Percentiles rank a stretch among this genome's conserved stretches.
Conservation (phyloP, 2,113 vertebrate species). For the Camelus dromedarius region DNA sequence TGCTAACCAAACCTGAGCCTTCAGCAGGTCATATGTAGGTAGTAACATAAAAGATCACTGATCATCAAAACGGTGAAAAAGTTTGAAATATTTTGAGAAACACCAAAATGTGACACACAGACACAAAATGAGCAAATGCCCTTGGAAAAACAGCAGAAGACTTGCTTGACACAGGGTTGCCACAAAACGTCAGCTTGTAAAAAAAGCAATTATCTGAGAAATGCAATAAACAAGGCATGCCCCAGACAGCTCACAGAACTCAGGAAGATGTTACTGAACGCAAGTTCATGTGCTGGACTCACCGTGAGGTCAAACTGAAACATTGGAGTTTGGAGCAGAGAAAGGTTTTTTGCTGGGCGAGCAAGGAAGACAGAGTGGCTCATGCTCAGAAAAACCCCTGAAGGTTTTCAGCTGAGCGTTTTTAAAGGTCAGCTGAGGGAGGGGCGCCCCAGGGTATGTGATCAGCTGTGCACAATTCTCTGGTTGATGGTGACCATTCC, state of each 20-base stretch:
- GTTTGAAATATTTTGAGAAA: not conserved
- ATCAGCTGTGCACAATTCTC: too few relatives aligned
- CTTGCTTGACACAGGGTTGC: not conserved
- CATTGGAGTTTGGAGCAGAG: too few relatives aligned
- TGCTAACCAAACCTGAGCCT: not conserved
- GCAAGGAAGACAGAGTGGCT: too few relatives aligned
- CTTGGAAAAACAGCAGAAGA: not conserved
- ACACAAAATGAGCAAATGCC: not conserved
- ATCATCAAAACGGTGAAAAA: not conserved
- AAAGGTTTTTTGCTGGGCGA: too few relatives aligned
- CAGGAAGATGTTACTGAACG: not conserved
- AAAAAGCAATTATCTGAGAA: not conserved
- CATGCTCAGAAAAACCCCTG: too few relatives aligned
- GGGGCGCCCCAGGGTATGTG: too few relatives aligned
- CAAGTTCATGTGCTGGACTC: too few relatives aligned
- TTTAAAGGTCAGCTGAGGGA: too few relatives aligned
- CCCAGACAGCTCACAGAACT: not conserved
- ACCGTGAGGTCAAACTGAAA: too few relatives aligned
- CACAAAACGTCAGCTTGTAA: not conserved
- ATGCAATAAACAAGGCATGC: not conserved
- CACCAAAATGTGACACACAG: not conserved
- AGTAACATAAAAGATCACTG: not conserved
- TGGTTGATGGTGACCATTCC: too few relatives aligned
- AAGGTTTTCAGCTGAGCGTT: too few relatives aligned
- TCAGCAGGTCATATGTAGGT: not conserved